phyloP scores from a whole-genome alignment of 2,113 vertebrate genomes.

The Mustela nigripes region DNA sequence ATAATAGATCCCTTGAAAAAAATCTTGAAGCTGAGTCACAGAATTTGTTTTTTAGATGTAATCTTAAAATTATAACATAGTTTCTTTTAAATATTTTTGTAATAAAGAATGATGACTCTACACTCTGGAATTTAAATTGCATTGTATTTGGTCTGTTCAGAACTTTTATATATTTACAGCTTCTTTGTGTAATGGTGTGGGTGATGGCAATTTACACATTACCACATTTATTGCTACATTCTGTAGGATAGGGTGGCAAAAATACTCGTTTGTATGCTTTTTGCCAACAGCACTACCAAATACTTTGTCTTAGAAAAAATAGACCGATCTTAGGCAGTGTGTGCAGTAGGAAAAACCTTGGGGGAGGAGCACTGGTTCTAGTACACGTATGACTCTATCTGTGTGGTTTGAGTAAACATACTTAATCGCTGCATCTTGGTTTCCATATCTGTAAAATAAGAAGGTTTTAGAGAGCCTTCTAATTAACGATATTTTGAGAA shows the following conservation, averaged over 20 bases:
- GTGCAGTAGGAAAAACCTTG: not conserved
- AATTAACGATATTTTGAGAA: not conserved
- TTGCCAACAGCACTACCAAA: not conserved
- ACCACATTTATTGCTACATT: not conserved
- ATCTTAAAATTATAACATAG: not conserved
- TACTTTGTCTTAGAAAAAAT: not conserved
- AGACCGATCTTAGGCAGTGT: not conserved
- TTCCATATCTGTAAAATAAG: not conserved
- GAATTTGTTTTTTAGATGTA: not conserved
- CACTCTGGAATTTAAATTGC: not conserved
- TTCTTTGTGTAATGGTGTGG: not conserved
- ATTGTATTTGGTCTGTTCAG: not conserved
- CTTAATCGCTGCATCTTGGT: not conserved
- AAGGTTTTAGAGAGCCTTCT: not conserved
- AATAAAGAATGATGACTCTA: not conserved
- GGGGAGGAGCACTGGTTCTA: not conserved
- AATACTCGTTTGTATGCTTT: not conserved
- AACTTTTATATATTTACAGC: not conserved
- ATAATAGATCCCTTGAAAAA: not conserved
- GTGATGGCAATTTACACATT: not conserved
- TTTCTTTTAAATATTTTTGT: not conserved
- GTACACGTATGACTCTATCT: not conserved
- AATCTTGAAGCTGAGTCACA: not conserved
- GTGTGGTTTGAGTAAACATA: not conserved
- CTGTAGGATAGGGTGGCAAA: not conserved